phyloP scores from a whole-genome alignment of 2,888 invertebrate genomes.

The Athalia cordata region DNA sequence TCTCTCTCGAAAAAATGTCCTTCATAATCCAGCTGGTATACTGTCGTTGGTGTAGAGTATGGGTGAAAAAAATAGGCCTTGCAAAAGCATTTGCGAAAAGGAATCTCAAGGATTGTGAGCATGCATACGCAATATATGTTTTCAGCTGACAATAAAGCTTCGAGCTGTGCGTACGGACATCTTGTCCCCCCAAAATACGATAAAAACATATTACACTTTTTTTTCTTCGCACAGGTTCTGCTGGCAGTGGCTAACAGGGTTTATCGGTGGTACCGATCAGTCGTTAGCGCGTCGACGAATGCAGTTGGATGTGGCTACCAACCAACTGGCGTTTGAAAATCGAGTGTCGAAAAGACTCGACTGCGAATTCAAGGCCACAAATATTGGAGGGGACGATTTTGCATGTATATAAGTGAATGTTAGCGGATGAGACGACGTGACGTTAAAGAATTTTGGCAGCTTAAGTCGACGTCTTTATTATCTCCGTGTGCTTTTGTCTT shows the following conservation, averaged over 20 bases:
- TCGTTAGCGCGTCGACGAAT: constrained; percentile 61
- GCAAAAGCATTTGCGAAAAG: too few species aligned
- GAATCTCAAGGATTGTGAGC: too few species aligned
- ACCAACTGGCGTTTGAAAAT: background rate
- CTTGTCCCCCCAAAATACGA: too few species aligned
- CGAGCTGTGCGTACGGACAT: too few species aligned
- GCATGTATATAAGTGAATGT: background rate
- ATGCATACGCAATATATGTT: too few species aligned
- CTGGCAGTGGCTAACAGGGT: constrained; percentile 63
- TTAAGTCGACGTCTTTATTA: background rate
- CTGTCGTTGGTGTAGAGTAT: too few species aligned
- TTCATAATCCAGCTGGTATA: too few species aligned
- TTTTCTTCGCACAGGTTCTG: constrained; percentile 56
- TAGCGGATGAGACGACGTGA: too few species aligned
- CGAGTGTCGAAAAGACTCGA: constrained; percentile 29
- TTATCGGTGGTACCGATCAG: constrained; percentile 63
- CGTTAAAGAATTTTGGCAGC: background rate
- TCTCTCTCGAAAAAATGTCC: too few species aligned
- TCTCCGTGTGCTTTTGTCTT: too few species aligned
- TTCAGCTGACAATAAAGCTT: too few species aligned
- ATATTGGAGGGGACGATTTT: background rate
- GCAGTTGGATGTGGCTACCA: constrained; percentile 54
- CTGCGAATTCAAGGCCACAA: background rate
- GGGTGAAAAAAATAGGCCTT: too few species aligned
- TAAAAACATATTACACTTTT: constrained; percentile 62